Conservation (phyloP, 2,888 invertebrate species). For the Octonoba sinensis region DNA sequence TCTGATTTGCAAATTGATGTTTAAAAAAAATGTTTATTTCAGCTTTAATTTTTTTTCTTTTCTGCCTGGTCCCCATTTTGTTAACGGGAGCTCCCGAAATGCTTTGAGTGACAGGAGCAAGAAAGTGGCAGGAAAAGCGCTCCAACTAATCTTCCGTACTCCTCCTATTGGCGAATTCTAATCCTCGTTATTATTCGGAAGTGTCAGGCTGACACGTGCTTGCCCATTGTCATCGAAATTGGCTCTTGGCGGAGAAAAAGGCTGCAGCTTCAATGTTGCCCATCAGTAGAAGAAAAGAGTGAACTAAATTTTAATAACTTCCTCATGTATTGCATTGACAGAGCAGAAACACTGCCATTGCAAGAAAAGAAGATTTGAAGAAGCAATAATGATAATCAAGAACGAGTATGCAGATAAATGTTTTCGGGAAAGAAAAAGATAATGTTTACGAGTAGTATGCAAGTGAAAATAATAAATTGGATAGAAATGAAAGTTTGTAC, state of each 20-base stretch:
- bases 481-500: too few species aligned
- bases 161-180: slow-evolving; percentile 52
- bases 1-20: too few species aligned
- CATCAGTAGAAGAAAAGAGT: background rate
- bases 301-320: too few species aligned
- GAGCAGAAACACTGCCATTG: too few species aligned
- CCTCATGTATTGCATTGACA: too few species aligned
- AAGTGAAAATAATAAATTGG: too few species aligned
- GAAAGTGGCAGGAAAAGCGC: slow-evolving; percentile 43
- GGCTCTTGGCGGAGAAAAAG: slow-evolving; percentile 48
- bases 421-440: too few species aligned
- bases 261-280: slow-evolving; percentile 32
- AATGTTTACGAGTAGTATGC: too few species aligned
- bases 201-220: slow-evolving; percentile 62
- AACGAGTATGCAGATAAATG: too few species aligned
- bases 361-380: too few species aligned
- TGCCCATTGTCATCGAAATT: slow-evolving; percentile 62
- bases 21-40: too few species aligned
- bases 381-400: too few species aligned
- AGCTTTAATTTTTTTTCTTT: background rate
- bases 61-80: slow-evolving; percentile 4
- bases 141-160: slow-evolving; percentile 49
- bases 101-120: slow-evolving; percentile 51
- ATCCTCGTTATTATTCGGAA: slow-evolving; percentile 64
- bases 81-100: slow-evolving; percentile 5